A percentile compares a stretch with the other conserved stretches of the same genome.
phyloP scores from a whole-genome alignment of 2,888 invertebrate genomes.

The Lingula anatina region DNA sequence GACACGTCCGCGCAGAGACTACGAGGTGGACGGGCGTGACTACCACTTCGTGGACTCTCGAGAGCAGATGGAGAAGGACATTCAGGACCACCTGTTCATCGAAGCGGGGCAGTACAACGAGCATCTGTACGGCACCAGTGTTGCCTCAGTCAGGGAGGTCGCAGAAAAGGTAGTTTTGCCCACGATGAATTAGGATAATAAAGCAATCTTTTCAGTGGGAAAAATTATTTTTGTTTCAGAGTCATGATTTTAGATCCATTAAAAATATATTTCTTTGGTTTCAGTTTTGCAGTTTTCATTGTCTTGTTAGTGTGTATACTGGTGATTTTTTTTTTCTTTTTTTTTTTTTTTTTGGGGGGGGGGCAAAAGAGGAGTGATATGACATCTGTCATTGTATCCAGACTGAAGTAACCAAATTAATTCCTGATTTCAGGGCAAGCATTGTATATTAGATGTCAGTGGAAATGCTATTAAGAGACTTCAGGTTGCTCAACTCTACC shows the following conservation, averaged over 20 bases:
- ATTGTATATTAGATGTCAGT: slow-evolving; percentile 99
- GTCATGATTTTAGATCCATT: no score
- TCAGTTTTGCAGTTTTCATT: neutral
- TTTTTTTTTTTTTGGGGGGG: no score
- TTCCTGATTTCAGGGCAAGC: slow-evolving; percentile 80
- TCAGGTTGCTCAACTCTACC: slow-evolving; percentile 95
- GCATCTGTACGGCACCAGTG: slow-evolving; percentile 98
- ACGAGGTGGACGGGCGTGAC: slow-evolving; percentile 96
- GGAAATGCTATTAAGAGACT: slow-evolving; percentile 99
- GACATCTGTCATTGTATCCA: no score
- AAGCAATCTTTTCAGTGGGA: no score
- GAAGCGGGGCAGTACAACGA: slow-evolving; percentile 99
- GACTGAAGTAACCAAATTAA: no score
- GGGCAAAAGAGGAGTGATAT: no score
- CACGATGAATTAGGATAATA: no score
- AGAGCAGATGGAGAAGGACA: slow-evolving; percentile 88
- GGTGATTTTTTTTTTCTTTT: slow-evolving; percentile 2
- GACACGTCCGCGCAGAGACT: slow-evolving; percentile 89
- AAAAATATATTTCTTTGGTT: no score
- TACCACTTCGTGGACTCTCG: slow-evolving; percentile 97
- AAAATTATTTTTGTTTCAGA: no score
- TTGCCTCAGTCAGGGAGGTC: slow-evolving; percentile 93
- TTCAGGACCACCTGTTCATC: slow-evolving; percentile 93
- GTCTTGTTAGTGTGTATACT: neutral
- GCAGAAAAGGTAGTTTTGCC: slow-evolving; percentile 73